Conservation (phyloP, 2,888 invertebrate genomes). For the Metalampra italica region DNA sequence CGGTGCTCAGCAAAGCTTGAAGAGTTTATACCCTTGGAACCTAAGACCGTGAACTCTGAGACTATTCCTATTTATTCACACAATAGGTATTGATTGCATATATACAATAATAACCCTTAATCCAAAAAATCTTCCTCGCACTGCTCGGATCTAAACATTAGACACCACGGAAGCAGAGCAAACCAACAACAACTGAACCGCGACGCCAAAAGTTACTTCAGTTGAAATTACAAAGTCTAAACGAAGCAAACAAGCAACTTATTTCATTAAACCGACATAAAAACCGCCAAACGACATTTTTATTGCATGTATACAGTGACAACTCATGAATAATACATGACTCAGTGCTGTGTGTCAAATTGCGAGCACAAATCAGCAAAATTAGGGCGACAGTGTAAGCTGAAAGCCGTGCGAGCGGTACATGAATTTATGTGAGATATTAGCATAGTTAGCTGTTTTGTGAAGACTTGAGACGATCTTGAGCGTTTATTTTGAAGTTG, state of each 20-base stretch:
- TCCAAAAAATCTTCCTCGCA: too few species aligned
- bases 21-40: too few species aligned
- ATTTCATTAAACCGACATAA: background rate
- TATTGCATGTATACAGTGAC: background rate
- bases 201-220: too few species aligned
- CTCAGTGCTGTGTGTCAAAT: background rate
- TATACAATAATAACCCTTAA: too few species aligned
- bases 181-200: too few species aligned
- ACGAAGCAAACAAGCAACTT: background rate
- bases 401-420: background rate
- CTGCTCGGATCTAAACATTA: too few species aligned
- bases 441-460: background rate
- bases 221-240: background rate
- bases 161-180: too few species aligned
- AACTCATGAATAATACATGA: constrained; percentile 1
- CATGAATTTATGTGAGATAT: background rate
- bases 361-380: constrained; percentile 1
- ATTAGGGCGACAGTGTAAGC: background rate
- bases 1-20: too few species aligned
- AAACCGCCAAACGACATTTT: background rate
- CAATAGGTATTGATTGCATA: too few species aligned
- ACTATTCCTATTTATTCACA: too few species aligned
- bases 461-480: background rate
- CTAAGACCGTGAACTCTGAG: too few species aligned
- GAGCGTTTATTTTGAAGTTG: background rate